phyloP scores from a whole-genome alignment of 2,797 vertebrate genomes.

The Halcyon leucocephala region DNA sequence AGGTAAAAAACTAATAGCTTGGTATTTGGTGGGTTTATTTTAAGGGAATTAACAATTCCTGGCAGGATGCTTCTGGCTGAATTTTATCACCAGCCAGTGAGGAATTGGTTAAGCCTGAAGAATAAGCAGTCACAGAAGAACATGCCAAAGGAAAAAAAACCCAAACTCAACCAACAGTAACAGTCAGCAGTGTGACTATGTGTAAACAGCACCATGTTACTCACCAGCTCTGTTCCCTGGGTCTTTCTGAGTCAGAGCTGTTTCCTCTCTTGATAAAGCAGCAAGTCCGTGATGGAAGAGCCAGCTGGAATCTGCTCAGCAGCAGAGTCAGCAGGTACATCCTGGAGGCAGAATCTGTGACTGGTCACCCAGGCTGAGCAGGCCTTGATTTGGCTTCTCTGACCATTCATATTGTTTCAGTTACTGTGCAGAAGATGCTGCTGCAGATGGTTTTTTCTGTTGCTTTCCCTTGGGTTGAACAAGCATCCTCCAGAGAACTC shows the following conservation, averaged over 20 bases:
- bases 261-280: background rate
- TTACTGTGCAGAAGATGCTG: background rate
- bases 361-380: background rate
- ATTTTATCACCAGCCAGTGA: background rate
- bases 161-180: background rate
- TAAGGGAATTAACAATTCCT: background rate
- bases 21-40: background rate
- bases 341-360: background rate
- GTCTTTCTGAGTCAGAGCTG: constrained; percentile 25
- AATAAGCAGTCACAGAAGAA: background rate
- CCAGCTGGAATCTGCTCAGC: constrained; percentile 13
- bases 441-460: background rate
- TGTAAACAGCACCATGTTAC: background rate
- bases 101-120: background rate
- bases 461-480: background rate
- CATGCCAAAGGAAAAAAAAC: background rate
- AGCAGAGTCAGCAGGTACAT: background rate
- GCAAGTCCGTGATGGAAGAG: background rate
- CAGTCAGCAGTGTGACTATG: background rate
- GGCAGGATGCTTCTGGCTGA: background rate
- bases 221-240: background rate
- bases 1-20: background rate
- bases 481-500: background rate
- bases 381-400: background rate
- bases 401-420: background rate